Evolutionary conservation across 2,797 vertebrate species (phyloP).

Genomic region (Anabacerthia variegaticeps): DNA sequence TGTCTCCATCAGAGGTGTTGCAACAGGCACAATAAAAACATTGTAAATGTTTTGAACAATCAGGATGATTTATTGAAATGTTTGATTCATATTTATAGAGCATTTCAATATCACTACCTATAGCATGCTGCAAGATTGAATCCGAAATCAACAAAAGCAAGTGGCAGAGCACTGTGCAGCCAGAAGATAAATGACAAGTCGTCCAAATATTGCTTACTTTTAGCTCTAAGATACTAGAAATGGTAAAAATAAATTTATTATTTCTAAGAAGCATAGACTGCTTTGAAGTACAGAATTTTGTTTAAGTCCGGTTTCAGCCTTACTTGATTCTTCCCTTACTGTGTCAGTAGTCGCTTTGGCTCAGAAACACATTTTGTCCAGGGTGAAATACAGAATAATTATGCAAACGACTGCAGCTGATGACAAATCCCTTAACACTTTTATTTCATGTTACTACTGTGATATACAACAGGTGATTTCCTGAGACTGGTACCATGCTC

Average conservation of each 20-base stretch:
- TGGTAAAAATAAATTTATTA: background rate
- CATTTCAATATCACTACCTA: background rate
- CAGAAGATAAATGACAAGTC: background rate
- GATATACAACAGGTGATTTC: background rate
- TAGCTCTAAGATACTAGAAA: background rate
- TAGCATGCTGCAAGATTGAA: background rate
- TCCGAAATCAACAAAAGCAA: background rate
- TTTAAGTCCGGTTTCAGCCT: background rate
- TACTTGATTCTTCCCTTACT: background rate
- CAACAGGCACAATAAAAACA: background rate
- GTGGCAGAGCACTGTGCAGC: background rate
- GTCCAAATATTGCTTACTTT: background rate
- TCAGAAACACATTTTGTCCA: background rate
- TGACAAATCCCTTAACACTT: background rate
- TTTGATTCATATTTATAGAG: background rate
- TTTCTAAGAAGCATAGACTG: background rate
- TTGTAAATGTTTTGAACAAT: background rate
- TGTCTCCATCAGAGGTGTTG: background rate
- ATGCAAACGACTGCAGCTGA: background rate
- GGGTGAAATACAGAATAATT: background rate
- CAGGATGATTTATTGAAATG: background rate
- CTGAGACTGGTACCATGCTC: accelerated
- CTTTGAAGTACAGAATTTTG: background rate
- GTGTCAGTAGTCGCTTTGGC: background rate
- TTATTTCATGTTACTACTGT: background rate